Evolutionary conservation across 2,888 invertebrate genomes (phyloP).

Genomic region (Coleophora flavipennella): DNA sequence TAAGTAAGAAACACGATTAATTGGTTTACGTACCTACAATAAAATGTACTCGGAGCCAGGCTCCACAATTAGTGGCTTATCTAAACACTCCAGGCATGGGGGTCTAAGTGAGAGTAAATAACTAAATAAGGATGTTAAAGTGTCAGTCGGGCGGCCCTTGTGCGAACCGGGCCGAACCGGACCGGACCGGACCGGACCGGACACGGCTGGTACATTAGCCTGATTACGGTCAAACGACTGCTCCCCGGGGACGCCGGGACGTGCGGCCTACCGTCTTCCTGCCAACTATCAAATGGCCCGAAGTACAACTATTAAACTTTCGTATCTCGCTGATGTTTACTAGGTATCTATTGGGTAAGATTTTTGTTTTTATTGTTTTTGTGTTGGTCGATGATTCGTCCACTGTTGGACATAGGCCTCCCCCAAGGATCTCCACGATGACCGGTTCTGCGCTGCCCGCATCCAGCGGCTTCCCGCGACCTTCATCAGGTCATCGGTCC

Average conservation of each 20-base stretch:
- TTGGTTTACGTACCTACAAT: neutral
- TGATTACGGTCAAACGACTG: slow-evolving; percentile 64
- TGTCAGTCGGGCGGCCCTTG: slow-evolving; percentile 41
- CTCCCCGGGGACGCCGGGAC: slow-evolving; percentile 40
- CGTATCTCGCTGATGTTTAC: slow-evolving; percentile 12
- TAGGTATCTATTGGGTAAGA: too few species aligned
- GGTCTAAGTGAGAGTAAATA: slow-evolving; percentile 40
- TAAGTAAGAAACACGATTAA: too few species aligned
- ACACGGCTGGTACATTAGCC: slow-evolving; percentile 62
- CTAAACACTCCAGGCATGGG: slow-evolving; percentile 18
- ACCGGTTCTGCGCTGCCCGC: too few species aligned
- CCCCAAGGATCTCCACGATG: too few species aligned
- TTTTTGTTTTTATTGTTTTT: too few species aligned
- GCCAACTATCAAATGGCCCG: slow-evolving; percentile 23
- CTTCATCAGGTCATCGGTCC: too few species aligned
- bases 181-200: slow-evolving; percentile 45
- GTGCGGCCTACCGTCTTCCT: slow-evolving; percentile 36
- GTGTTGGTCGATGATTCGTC: too few species aligned
- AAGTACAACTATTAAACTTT: neutral
- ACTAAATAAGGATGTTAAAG: slow-evolving; percentile 50
- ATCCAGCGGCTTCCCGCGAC: too few species aligned
- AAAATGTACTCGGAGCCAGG: slow-evolving; percentile 3
- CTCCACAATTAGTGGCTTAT: slow-evolving; percentile 5
- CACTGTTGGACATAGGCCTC: too few species aligned
- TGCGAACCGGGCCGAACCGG: slow-evolving; percentile 39